These are phyloP conservation scores for Phengaris alcon DNA, from an alignment of 2,888 invertebrate genomes.

Conservation along the genomic window DNA sequence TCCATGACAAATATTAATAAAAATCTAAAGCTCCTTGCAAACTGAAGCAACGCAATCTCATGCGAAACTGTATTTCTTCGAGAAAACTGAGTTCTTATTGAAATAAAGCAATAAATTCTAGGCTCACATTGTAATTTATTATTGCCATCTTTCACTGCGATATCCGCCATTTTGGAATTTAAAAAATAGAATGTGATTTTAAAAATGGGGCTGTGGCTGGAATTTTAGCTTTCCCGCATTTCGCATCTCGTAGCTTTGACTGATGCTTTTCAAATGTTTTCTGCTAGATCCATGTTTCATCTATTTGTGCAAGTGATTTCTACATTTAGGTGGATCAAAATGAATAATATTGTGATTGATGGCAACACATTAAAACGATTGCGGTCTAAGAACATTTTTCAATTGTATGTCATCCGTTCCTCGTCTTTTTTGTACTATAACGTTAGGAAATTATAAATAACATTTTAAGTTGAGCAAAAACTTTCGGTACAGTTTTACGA, in stretches of 20 bases:
- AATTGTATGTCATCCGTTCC: too few relatives aligned
- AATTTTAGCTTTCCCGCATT: not conserved
- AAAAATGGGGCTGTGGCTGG: not conserved
- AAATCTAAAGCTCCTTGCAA: not conserved
- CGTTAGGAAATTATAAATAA: too few relatives aligned
- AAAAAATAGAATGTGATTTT: slow-evolving; percentile 8
- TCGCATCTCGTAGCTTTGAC: not conserved
- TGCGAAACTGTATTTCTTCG: not conserved
- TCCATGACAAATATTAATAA: not conserved
- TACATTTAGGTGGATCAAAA: not conserved
- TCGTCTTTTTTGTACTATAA: too few relatives aligned
- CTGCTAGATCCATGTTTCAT: not conserved
- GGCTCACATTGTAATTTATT: slow-evolving; percentile 21
- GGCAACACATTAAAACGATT: too few relatives aligned
- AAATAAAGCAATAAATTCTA: slow-evolving; percentile 23
- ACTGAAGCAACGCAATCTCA: not conserved
- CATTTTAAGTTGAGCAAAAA: too few relatives aligned
- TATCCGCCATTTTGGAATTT: slow-evolving; percentile 20
- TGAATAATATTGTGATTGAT: too few relatives aligned
- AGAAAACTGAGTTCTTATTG: slow-evolving; percentile 17
- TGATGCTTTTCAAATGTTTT: not conserved
- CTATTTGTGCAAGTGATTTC: not conserved
- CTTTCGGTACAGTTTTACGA: too few relatives aligned
- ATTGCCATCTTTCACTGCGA: slow-evolving; percentile 8
- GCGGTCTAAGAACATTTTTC: too few relatives aligned